Evolutionary conservation across 2,888 invertebrate species (phyloP), one percentile per base, ranked within the genome.

Genomic region (Orchesella flavescens): DNA sequence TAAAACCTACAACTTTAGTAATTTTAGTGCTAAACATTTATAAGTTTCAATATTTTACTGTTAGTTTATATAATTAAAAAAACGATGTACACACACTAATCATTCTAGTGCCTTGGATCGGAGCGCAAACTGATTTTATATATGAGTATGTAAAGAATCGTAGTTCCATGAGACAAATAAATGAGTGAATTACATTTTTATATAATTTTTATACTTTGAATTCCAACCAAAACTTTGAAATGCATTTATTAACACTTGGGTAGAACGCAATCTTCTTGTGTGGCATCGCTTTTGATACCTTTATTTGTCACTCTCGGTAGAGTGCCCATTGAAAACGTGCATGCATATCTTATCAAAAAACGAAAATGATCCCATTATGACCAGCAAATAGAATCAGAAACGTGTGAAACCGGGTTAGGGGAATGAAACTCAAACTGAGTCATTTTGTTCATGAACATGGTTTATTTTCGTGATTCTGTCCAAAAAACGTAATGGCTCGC

Each of bases 71-170:
- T 34, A 7, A 34, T 34, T 34, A 61, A 4, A 23, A 3, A 61
- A 13, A 13, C 7, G 23, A 34, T 65, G 68, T 24, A 63, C 59
- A 59, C 19, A 46, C 17, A 69, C 44, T 69, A 66, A 69, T 69
- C 53, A 23, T 69, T 69, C 23, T 72, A 55, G 72, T 72, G 72
- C 72, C 72, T 72, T 57, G 55, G 43, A 34, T 34, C 55, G 57
- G 34, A 72, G 43, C 55, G 55, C 57, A 72, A 57, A 55, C 24
- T 55, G 24, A 57, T 72, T 72, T 72, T 72, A 34, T 72, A 72
- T 72, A 24, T 17, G n/a, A 17, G 44, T 59, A 34, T 21, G 21
- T 12, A 66, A 53, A 17, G 53, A 53, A 10, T 53, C 19, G 19
- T 19, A 57, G 17, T 57, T 57, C 57, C 57, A 57, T 57, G 57